A percentile compares a stretch with the other conserved stretches of the same genome.
Conservation (phyloP, 2,797 vertebrate species). For the Cirrhinus mrigala region DNA sequence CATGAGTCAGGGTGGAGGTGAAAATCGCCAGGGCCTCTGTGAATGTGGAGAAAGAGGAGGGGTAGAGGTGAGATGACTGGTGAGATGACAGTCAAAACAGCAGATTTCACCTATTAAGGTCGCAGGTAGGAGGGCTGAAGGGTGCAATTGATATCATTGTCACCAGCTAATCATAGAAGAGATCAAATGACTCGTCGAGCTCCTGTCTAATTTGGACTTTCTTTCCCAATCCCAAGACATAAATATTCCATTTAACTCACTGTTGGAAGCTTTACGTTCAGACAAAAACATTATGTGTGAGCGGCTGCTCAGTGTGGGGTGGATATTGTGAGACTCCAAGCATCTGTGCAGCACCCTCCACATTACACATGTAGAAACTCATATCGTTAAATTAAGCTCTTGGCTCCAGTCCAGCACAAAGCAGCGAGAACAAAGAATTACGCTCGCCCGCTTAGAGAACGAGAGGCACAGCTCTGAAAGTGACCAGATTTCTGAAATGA, state of each 20-base stretch:
- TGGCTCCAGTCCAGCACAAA: slow-evolving; percentile 45
- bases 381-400: slow-evolving; percentile 53
- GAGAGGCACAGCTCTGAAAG: not conserved
- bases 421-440: slow-evolving; percentile 47
- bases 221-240: slow-evolving; percentile 55
- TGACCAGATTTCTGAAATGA: slow-evolving; percentile 22
- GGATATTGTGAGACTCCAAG: slow-evolving; percentile 57
- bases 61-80: slow-evolving; percentile 66
- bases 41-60: slow-evolving; percentile 47
- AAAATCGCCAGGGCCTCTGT: slow-evolving; percentile 66
- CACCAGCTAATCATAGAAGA: slow-evolving; percentile 63
- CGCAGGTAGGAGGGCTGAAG: slow-evolving; percentile 74
- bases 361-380: slow-evolving; percentile 53
- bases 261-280: slow-evolving; percentile 53
- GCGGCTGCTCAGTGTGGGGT: slow-evolving; percentile 52
- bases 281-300: slow-evolving; percentile 56
- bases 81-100: slow-evolving; percentile 66
- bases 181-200: slow-evolving; percentile 53
- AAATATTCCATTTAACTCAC: slow-evolving; percentile 54
- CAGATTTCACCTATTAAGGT: slow-evolving; percentile 80
- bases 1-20: slow-evolving; percentile 46
- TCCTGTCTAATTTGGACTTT: slow-evolving; percentile 49
- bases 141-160: slow-evolving; percentile 79
- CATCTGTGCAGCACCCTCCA: slow-evolving; percentile 54
- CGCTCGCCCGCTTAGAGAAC: not conserved